Evolutionary conservation across 2,888 invertebrate species (phyloP).

Genomic region (Serripes groenlandicus): DNA sequence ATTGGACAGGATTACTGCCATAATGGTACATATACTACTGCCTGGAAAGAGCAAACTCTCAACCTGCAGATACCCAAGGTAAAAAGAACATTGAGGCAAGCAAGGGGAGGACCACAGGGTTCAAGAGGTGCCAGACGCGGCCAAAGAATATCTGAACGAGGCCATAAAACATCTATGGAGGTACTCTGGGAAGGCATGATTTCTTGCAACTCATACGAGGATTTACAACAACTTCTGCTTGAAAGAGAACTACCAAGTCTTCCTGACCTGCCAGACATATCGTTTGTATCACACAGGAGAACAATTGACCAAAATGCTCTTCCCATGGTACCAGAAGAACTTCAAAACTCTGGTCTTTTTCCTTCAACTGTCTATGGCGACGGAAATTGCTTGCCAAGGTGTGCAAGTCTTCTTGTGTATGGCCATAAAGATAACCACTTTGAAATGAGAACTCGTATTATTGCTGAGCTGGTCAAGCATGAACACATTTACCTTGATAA

Average conservation of each 20-base stretch:
- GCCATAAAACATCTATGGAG: too few species aligned
- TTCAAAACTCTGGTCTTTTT: not conserved
- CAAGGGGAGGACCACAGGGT: too few species aligned
- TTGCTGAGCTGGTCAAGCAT: not conserved
- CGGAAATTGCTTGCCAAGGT: conserved; percentile 30
- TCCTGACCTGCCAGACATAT: not conserved
- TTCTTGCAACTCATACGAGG: not conserved
- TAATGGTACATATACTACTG: too few species aligned
- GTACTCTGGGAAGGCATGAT: not conserved
- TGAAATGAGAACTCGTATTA: conserved; percentile 25
- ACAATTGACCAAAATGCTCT: not conserved
- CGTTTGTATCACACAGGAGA: not conserved
- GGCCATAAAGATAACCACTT: conserved; percentile 4
- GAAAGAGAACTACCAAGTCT: not conserved
- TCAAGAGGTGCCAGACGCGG: too few species aligned
- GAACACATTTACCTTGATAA: conserved; percentile 6
- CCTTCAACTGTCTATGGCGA: conserved; percentile 24
- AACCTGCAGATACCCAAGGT: too few species aligned
- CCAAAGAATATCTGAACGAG: too few species aligned
- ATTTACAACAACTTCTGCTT: not conserved
- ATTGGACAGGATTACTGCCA: too few species aligned
- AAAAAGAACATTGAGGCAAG: too few species aligned
- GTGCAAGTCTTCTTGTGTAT: conserved; percentile 28
- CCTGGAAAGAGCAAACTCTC: too few species aligned
- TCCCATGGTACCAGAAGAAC: not conserved